Base-by-base conservation (phyloP, 2,888 invertebrate genomes). In the Eupithecia inturbata region DNA sequence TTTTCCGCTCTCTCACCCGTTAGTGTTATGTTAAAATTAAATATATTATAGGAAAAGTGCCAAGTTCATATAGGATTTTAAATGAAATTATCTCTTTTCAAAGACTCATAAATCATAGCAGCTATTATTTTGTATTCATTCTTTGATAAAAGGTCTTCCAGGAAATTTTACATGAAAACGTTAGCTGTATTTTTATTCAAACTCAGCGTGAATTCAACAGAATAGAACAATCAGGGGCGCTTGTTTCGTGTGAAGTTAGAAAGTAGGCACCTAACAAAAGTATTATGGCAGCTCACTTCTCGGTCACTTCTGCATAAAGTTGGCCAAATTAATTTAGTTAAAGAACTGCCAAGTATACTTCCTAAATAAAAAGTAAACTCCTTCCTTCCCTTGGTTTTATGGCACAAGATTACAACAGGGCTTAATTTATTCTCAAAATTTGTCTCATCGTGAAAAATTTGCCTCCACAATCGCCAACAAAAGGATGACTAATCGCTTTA, bases 401-500 rank as follows among this genome's bases (percentile, higher is more conserved):
- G 91, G 88, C 88, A 87, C 87, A 85, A 92, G 92, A 93, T 94
- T 92, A 92, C 89, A 91, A 89, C 89, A 88, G 82, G 90, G 88
- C 92, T 76, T 92, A 93, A 93, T 93, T 94, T 94, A 93, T 93
- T 91, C 92, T 87, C 90, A 80, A 92, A 94, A 94, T 93, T 93
- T 93, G 93, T 94, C 93, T 92, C 93, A 90, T 91, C 91, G 86
- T 90, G 92, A 93, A 94, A 94, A 93, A 92, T 93, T 92, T 88
- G 82, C 88, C 85, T 84, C 89, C 89, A 87, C 89, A 88, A 91
- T 91, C 85, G 92, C 93, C 87, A 91, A 94, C 94, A 94, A 94
- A 93, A 93, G 94, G 90, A 92, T 93, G 93, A 94, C 83, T 91
- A 93, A 93, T 93, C 89, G 89, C 88, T 90, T 87, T 86, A 84